phyloP scores from a whole-genome alignment of 2,113 vertebrate species.

The Procapra przewalskii region DNA sequence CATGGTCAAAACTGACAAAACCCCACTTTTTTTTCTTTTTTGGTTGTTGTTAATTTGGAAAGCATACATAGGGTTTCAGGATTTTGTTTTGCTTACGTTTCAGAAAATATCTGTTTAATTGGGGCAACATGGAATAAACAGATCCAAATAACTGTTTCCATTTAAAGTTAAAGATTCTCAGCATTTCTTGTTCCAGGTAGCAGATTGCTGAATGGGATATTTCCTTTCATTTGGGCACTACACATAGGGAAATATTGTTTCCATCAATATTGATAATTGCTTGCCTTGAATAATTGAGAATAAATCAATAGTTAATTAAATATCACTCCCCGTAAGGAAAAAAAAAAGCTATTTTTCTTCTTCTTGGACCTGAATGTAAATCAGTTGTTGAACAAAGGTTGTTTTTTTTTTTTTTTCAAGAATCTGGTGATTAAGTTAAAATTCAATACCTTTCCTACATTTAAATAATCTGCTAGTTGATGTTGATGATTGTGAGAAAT shows the following conservation, averaged over 20 bases:
- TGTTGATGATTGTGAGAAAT: slow-evolving; percentile 30
- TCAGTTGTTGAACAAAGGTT: slow-evolving; percentile 44
- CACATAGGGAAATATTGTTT: slow-evolving; percentile 45
- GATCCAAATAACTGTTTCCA: slow-evolving; percentile 36
- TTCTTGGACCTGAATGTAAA: slow-evolving; percentile 64
- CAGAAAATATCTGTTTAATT: slow-evolving; percentile 44
- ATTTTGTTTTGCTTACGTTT: slow-evolving; percentile 61
- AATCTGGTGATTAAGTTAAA: slow-evolving; percentile 50
- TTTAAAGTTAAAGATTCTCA: slow-evolving; percentile 47
- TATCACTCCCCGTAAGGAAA: slow-evolving; percentile 36
- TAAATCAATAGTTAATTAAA: slow-evolving; percentile 77
- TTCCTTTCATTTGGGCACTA: slow-evolving; percentile 51
- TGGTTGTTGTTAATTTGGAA: neutral
- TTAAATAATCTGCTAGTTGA: slow-evolving; percentile 40
- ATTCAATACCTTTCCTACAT: slow-evolving; percentile 39
- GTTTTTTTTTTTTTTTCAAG: slow-evolving; percentile 33
- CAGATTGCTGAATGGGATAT: slow-evolving; percentile 45
- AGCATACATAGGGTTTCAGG: neutral
- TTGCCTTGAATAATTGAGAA: slow-evolving; percentile 73
- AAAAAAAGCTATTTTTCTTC: slow-evolving; percentile 49
- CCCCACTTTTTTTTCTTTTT: neutral
- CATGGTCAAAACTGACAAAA: neutral
- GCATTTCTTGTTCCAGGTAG: slow-evolving; percentile 28
- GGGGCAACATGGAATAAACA: slow-evolving; percentile 47
- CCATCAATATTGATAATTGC: slow-evolving; percentile 62